phyloP scores from a whole-genome alignment of 2,113 vertebrate species.

The Cisticola juncidis region DNA sequence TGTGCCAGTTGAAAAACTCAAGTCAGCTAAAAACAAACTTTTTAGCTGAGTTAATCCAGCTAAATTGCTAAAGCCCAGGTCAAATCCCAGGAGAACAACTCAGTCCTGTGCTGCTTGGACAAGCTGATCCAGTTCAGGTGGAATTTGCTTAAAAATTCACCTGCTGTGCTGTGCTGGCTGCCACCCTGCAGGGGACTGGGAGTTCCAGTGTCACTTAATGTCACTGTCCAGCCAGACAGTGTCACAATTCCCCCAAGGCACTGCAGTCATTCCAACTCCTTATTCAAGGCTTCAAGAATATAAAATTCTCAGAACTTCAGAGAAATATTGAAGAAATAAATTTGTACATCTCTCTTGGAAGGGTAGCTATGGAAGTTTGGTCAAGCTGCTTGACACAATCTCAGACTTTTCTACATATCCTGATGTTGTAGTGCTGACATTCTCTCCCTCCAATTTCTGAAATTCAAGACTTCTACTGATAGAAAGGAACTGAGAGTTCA shows the following conservation, averaged over 20 bases:
- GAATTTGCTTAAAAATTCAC: not conserved
- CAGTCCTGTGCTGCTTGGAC: not conserved
- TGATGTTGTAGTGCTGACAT: not conserved
- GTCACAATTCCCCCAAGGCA: not conserved
- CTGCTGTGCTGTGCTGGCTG: not conserved
- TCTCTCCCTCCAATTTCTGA: not conserved
- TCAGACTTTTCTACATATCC: not conserved
- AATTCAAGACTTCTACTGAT: not conserved
- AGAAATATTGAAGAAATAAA: not conserved
- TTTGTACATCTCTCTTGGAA: not conserved
- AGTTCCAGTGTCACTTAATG: not conserved
- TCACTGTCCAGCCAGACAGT: fast-evolving
- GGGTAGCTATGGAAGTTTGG: not conserved
- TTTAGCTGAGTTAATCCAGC: not conserved
- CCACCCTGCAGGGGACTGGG: not conserved
- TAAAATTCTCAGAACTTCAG: not conserved
- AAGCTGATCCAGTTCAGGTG: not conserved
- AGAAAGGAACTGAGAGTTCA: not conserved
- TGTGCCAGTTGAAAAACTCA: not conserved
- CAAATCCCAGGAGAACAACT: not conserved
- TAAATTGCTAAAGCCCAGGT: not conserved
- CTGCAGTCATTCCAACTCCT: not conserved
- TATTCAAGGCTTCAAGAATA: not conserved
- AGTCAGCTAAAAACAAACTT: no score
- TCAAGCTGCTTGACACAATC: not conserved